A percentile compares a stretch with the other conserved stretches of the same genome.
Evolutionary conservation across 2,888 invertebrate genomes (phyloP).

Genomic region (Ectemnius continuus): DNA sequence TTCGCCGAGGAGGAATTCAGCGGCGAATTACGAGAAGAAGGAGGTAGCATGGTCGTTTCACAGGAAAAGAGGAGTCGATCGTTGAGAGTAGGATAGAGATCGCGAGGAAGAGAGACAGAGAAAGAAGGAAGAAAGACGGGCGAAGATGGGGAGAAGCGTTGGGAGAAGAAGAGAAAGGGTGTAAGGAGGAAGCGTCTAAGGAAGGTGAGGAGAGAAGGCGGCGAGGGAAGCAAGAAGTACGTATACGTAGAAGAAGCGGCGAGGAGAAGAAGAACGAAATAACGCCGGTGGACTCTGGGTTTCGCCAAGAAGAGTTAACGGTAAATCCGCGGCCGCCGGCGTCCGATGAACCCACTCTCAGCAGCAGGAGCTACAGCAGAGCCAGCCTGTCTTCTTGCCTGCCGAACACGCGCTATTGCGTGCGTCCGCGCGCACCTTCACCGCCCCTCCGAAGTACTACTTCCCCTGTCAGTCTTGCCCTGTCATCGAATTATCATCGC

Average conservation of each 20-base stretch:
- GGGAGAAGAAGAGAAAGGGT: constrained; percentile 36
- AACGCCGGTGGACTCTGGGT: constrained; percentile 67
- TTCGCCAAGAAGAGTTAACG: constrained; percentile 77
- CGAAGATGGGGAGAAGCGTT: constrained; percentile 25
- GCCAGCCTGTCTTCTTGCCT: constrained; percentile 45
- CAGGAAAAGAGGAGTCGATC: neutral
- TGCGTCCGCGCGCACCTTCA: constrained; percentile 17
- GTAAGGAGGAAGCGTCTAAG: constrained; percentile 7
- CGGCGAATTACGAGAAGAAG: constrained; percentile 10
- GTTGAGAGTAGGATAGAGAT: neutral
- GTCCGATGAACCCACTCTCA: constrained; percentile 77
- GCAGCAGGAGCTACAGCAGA: too few relatives aligned
- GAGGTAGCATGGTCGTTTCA: neutral
- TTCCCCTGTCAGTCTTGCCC: neutral
- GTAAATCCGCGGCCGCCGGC: constrained; percentile 78
- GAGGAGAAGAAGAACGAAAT: constrained; percentile 37
- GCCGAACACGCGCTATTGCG: constrained; percentile 42
- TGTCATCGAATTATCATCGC: constrained; percentile 54
- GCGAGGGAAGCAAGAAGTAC: constrained; percentile 16
- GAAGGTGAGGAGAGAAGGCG: constrained; percentile 19
- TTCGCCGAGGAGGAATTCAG: constrained; percentile 3
- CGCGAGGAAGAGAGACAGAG: neutral
- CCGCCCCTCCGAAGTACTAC: neutral
- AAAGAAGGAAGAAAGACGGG: neutral
- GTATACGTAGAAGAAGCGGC: constrained; percentile 12